Evolutionary conservation across 2,888 invertebrate species (phyloP).

Genomic region (Tuberolachnus salignus): DNA sequence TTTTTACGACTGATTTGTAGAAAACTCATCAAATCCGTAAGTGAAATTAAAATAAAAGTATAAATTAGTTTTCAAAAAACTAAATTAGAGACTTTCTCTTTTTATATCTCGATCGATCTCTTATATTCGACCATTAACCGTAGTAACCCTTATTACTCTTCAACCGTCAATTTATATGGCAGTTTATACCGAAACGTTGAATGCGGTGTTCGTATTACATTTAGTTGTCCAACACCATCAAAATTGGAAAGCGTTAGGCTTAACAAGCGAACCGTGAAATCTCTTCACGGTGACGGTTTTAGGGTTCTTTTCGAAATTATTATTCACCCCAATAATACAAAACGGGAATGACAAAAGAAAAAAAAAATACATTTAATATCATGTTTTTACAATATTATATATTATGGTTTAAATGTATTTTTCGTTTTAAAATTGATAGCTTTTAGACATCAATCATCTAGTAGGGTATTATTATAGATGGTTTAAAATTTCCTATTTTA

Average conservation of each 20-base stretch:
- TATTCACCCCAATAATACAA: slow-evolving; percentile 31
- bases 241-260: slow-evolving; percentile 19
- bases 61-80: too few relatives aligned
- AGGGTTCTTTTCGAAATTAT: not conserved
- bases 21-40: too few relatives aligned
- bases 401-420: slow-evolving; percentile 28
- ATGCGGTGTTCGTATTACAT: not conserved
- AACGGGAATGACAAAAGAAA: not conserved
- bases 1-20: too few relatives aligned
- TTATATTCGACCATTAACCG: too few relatives aligned
- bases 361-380: too few relatives aligned
- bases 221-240: slow-evolving; percentile 15
- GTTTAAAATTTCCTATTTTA: too few relatives aligned
- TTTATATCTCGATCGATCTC: not conserved
- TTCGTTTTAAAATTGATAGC: not conserved
- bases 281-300: slow-evolving; percentile 2
- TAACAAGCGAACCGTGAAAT: slow-evolving; percentile 38
- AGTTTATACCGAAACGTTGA: not conserved
- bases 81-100: too few relatives aligned
- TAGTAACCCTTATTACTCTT: not conserved
- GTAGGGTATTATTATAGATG: too few relatives aligned
- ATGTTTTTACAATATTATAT: not conserved
- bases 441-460: too few relatives aligned
- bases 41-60: too few relatives aligned
- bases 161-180: slow-evolving; percentile 29